These are phyloP conservation scores for Leuctra nigra DNA, from an alignment of 2,888 invertebrate species.

Conservation along the genomic window DNA sequence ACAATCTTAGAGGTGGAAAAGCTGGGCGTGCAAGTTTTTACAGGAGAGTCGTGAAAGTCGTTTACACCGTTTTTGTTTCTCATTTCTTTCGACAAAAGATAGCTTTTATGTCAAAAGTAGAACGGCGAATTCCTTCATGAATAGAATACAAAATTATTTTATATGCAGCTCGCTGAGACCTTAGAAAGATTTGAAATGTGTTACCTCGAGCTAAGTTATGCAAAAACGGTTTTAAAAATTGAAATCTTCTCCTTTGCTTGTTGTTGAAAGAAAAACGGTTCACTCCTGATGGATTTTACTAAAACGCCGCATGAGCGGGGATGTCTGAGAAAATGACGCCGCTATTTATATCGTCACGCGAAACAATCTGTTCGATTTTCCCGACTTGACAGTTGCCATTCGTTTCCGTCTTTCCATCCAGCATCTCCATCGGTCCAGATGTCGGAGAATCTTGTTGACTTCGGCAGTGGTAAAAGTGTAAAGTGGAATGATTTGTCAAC, in stretches of 20 bases:
- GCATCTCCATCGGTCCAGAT: constrained; percentile 10
- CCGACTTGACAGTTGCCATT: constrained; percentile 6
- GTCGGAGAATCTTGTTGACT: constrained; percentile 10
- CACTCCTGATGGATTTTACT: constrained; percentile 2
- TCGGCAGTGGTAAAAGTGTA: not conserved
- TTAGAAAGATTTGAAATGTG: no score
- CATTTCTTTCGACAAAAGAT: no score
- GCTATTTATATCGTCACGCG: constrained; percentile 14
- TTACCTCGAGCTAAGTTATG: no score
- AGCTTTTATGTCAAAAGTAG: no score
- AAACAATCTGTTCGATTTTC: constrained; percentile 18
- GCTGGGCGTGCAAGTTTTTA: constrained; percentile 9
- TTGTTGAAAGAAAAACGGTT: no score
- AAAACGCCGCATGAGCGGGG: constrained; percentile 4
- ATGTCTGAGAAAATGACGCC: constrained; percentile 12
- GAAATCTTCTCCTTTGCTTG: no score
- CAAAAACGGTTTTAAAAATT: no score
- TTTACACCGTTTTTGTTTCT: no score
- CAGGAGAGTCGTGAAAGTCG: no score
- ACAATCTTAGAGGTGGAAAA: constrained; percentile 20
- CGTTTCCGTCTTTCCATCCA: not conserved
- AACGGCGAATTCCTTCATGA: no score
- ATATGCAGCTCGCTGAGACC: no score
- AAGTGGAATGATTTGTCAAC: constrained; percentile 20
- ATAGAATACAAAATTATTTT: no score